Base-by-base conservation (phyloP, 1,140 invertebrate species). In the Brachionus koreanus region DNA sequence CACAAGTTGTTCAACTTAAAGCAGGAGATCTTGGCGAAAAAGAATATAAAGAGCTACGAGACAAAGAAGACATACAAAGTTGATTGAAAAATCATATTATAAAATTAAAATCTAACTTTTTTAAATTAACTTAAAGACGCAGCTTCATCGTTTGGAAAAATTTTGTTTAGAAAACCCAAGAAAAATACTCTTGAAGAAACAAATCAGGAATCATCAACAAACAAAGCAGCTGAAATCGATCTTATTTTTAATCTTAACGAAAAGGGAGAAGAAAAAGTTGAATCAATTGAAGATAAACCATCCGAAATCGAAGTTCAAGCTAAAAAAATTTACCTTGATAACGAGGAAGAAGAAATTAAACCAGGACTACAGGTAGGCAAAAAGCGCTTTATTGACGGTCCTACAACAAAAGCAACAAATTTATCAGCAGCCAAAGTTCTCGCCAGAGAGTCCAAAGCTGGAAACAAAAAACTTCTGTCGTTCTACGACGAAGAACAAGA, bases 401-500 rank as follows among this genome's bases (percentile, higher is more conserved):
- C 35, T 12, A 42, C 35, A 37, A 37, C 76, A 19, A 61, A 57
- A 39, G 9, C 13, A 57, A 65, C 76, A 25, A 61, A 33, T 65
- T 29, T 57, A 57, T 37, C 49, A n/a, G 19, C 61, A 79, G 23
- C 33, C 25, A 79, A 79, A 61, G 76, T 79, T 10, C n/a, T 79
- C 5, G 76, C 49, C 10, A 23, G 76, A 23, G 76, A 79, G 35
- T 10, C 49, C 2, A 79, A 79, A 79, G 46, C 49, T 0, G 76
- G 76, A 9, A 79, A 79, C 25, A 57, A 61, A 79, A 79, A 79
- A 23, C 76, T 79, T 19, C 39, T 79, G 9, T 79, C 76, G 33
- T 79, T 79, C 19, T 79, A 79, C 76, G 49, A 79, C 35, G 76
- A 79, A 57, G 76, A 79, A 42, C 75, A 29, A 9, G 75, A 77